These are phyloP conservation scores for Hydrotaea cyrtoneurina DNA, from an alignment of 2,888 invertebrate species.

Conservation along the genomic window DNA sequence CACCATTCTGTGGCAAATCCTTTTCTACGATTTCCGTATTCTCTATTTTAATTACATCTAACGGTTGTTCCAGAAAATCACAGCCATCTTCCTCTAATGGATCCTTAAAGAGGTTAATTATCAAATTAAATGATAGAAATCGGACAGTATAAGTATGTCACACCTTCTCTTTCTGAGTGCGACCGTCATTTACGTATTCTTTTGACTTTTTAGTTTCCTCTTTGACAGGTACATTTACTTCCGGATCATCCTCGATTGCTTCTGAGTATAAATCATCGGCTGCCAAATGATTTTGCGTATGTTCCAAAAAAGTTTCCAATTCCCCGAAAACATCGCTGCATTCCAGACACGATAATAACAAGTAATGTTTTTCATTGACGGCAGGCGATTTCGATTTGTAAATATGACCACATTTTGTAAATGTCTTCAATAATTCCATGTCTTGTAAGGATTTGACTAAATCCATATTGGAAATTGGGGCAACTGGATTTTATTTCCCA, in stretches of 20 bases:
- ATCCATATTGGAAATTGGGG: conserved; percentile 43
- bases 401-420: conserved; percentile 55
- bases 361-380: conserved; percentile 42
- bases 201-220: no score
- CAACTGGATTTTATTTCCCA: no score
- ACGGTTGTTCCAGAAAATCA: background rate
- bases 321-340: conserved; percentile 51
- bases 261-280: background rate
- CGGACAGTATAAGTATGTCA: no score
- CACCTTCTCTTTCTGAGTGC: background rate
- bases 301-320: conserved; percentile 42
- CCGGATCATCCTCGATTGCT: no score
- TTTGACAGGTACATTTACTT: background rate
- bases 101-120: conserved; percentile 55
- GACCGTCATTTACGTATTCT: no score
- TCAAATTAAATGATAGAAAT: background rate
- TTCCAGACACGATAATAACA: conserved; percentile 52
- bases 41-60: conserved; percentile 18
- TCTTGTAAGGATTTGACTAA: background rate
- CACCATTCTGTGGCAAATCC: background rate
- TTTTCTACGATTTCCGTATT: background rate
- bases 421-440: conserved; percentile 24
- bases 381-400: conserved; percentile 51
- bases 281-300: conserved; percentile 15
- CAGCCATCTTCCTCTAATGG: conserved; percentile 49